Base-by-base conservation (phyloP, 2,797 vertebrate species). In the Microchirus variegatus region DNA sequence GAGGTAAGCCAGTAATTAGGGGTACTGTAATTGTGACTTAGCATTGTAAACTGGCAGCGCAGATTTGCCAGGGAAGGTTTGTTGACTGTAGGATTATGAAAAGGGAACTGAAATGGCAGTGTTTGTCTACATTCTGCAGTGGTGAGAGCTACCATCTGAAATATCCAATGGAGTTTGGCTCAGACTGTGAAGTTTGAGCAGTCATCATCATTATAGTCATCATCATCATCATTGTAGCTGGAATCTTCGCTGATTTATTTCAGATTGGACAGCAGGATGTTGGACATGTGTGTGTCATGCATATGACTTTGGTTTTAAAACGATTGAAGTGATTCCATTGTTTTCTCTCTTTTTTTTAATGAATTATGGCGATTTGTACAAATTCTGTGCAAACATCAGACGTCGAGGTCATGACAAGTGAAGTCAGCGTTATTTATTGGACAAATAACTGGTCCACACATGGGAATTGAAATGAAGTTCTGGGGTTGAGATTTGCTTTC, bases 91-190 rank as follows among this genome's bases (percentile, higher is more conserved):
- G 66, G 66, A 78, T 85, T 85, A 86, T 89, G 73, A 86, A 86
- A 77, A 75, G 82, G 67, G 78, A 85, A 77, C 67, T 53, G 84
- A 86, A 86, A 89, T 78, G 83, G 70, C 63, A 84, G 87, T 90
- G 86, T 89, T 90, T 90, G 82, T 83, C 82, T 83, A 80, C 83
- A 84, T 90, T 89, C 84, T 89, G 63, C 85, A 82, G 80, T 12
- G 73, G 63, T 85, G 78, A 87, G 84, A 63, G 72, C 59, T 53
- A 49, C 67, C 4, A 55, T 87, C 80, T 37, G 70, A 87, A 87
- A 87, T 86, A 85, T 65, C 70, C 68, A 81, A 78, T 67, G 59
- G 50, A 64, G 74, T 64, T 64, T 76, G 68, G 65, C 66, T 67
- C 38, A 18, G 42, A 61, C 67, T 10, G 41, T 73, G 75, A 78